Evolutionary conservation across 2,113 vertebrate genomes (phyloP).

Genomic region (Oreochromis tanganicae): DNA sequence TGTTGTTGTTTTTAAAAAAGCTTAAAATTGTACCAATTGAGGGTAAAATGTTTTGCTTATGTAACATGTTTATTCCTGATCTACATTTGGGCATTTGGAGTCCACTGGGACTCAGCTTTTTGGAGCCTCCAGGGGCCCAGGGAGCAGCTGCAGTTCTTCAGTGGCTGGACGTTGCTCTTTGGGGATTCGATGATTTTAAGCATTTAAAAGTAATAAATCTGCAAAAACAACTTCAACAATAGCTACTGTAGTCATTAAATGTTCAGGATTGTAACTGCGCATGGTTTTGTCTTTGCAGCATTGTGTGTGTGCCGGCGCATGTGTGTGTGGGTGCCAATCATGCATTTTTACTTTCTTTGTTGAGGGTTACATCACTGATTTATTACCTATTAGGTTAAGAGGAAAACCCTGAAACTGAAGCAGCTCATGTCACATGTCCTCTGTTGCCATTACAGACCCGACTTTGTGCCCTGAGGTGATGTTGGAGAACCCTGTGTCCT

Average conservation of each 20-base stretch:
- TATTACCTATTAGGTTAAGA: not conserved
- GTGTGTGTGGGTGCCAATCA: not conserved
- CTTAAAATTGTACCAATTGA: not conserved
- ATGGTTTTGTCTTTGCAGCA: not conserved
- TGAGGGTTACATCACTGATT: not conserved
- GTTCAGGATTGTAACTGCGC: not conserved
- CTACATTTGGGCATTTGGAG: not conserved
- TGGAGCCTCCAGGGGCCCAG: not conserved
- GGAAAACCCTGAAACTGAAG: not conserved
- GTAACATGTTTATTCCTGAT: not conserved
- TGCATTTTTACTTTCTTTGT: not conserved
- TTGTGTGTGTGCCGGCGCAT: not conserved
- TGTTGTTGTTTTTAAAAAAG: not conserved
- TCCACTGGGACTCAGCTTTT: not conserved
- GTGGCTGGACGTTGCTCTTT: not conserved
- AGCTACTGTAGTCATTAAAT: not conserved
- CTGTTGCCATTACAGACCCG: not conserved
- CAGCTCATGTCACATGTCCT: not conserved
- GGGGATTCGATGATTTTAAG: not conserved
- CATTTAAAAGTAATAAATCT: not conserved
- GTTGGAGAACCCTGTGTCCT: not conserved
- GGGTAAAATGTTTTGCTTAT: not conserved
- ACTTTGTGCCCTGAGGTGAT: not conserved
- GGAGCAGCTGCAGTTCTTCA: not conserved
- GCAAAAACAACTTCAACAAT: not conserved